A percentile compares a stretch with the other conserved stretches of the same genome.
phyloP scores from a whole-genome alignment of 2,113 vertebrate species.

The Phaethon lepturus region DNA sequence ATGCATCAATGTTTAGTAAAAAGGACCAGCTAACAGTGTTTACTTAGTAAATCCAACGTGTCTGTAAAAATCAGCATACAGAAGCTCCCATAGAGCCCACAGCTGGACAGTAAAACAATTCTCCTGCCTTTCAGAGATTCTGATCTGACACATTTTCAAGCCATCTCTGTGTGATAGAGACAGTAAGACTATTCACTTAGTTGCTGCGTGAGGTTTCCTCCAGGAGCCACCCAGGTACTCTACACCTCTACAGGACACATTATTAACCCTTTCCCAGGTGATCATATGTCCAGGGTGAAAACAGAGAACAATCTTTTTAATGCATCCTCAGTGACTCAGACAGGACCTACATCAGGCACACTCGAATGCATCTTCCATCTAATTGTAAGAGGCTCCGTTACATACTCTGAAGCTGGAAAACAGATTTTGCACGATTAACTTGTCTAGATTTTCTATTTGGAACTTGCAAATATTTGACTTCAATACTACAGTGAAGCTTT shows the following conservation, averaged over 20 bases:
- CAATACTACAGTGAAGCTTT: not conserved
- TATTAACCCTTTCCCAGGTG: not conserved
- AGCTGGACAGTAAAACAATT: not conserved
- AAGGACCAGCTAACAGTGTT: not conserved
- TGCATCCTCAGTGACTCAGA: not conserved
- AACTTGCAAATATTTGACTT: not conserved
- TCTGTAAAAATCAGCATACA: not conserved
- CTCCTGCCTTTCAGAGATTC: not conserved
- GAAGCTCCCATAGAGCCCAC: not conserved
- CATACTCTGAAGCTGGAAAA: not conserved
- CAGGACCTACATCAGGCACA: not conserved
- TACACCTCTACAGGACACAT: not conserved
- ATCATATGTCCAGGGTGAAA: not conserved
- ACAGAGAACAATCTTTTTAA: not conserved
- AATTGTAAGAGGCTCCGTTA: not conserved
- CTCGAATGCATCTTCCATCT: not conserved
- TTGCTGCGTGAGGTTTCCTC: not conserved
- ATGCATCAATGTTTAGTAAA: not conserved
- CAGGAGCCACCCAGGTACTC: not conserved
- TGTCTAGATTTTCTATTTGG: not conserved
- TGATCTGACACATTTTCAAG: not conserved
- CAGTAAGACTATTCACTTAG: not conserved
- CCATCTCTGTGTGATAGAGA: accelerated
- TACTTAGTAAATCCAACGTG: not conserved
- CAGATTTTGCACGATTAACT: not conserved